Conservation (phyloP, 2,113 vertebrate genomes). For the Zeus faber region DNA sequence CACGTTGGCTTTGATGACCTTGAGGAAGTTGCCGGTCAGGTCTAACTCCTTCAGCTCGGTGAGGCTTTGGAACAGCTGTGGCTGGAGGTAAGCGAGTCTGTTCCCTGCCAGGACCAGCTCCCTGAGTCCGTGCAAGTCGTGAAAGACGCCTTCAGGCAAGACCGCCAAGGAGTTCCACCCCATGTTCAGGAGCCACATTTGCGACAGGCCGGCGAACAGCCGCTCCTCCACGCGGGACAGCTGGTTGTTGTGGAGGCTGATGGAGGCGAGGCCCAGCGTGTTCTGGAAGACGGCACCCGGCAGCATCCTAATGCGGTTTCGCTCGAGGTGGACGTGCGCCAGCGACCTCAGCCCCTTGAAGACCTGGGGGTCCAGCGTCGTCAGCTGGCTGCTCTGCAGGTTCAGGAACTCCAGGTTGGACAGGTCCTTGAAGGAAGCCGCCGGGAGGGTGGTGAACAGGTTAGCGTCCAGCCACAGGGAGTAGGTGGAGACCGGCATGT, state of each 20-base stretch:
- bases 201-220: constrained; percentile 83
- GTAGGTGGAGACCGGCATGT: constrained; percentile 73
- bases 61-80: constrained; percentile 86
- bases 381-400: constrained; percentile 83
- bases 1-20: constrained; percentile 86
- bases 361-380: constrained; percentile 78
- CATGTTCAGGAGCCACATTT: constrained; percentile 92
- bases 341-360: constrained; percentile 81
- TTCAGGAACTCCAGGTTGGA: constrained; percentile 86
- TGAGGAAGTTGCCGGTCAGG: constrained; percentile 84
- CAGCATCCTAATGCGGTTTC: constrained; percentile 81
- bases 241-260: constrained; percentile 88
- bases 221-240: constrained; percentile 85
- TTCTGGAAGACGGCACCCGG: constrained; percentile 78
- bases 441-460: constrained; percentile 78
- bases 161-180: constrained; percentile 92
- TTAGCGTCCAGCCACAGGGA: constrained; percentile 92
- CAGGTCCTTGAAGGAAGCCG: constrained; percentile 80
- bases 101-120: constrained; percentile 92
- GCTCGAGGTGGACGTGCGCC: constrained; percentile 86
- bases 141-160: constrained; percentile 84
- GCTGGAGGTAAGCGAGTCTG: constrained; percentile 89
- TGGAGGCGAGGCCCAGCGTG: constrained; percentile 83
- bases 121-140: constrained; percentile 80
- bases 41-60: constrained; percentile 90